Base-by-base conservation (phyloP, 2,888 invertebrate species). In the Drosophila nr. perissopoda region DNA sequence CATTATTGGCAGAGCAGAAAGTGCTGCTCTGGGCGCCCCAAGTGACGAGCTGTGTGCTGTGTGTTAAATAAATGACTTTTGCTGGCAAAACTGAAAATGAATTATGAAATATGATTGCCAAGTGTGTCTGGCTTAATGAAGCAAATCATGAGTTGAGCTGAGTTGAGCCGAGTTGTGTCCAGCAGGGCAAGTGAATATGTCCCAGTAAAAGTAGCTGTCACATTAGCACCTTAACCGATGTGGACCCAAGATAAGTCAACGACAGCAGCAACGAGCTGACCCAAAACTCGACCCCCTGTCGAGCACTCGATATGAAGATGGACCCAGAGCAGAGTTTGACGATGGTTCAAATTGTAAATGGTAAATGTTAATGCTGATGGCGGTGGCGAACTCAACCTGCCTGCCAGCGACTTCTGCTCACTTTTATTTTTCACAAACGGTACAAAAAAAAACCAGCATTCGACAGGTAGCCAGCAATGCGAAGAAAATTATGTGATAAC, bases 211-310 rank as follows among this genome's bases (percentile, higher is more conserved):
- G 90, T 87, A 84, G 90, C 87, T 87, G 87, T 89, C 87, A 90
- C 89, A 90, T 87, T 87, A 87, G 89, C 87, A 87, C 87, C 90
- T 90, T 63, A 73, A 68, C 76, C 83, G 88, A 88, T 86, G 76
- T 86, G 72, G 87, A 70, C 87, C 80, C 90, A 6, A 90, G 86
- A 90, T 90, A 86, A 83, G 82, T 83, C 88, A 90, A 88, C 81
- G 89, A 86, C 83, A 68, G 76, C 59, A 48, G 27, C 57, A 29
- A n/a, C 21, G 29, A 60, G 60, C 74, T 70, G 75, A 75, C 85
- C 77, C 80, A 67, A 53, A 49, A 34, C 42, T 67, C 52, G 79
- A 77, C 78, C 82, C 81, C 78, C 82, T 36, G 74, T 51, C 54
- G 77, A 33, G 81, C 58, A 49, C 13, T 27, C 40, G 25, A 71